Evolutionary conservation across 2,888 invertebrate species (phyloP).

Genomic region (Caradrina clavipalpis): DNA sequence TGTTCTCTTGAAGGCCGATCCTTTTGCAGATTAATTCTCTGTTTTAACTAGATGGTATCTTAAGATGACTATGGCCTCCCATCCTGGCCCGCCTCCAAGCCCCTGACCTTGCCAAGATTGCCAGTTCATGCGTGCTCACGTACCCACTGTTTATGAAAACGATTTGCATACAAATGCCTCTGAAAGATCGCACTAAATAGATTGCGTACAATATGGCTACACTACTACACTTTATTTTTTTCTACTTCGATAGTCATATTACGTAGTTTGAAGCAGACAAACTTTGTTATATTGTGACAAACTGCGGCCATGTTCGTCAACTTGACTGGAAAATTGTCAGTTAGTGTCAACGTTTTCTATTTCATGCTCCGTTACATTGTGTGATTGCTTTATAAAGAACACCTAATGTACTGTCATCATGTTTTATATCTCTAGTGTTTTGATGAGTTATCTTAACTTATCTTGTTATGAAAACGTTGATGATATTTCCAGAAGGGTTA

Average conservation of each 20-base stretch:
- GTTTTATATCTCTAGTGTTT: slow-evolving; percentile 8
- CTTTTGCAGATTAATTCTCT: slow-evolving; percentile 69
- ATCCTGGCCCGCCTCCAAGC: slow-evolving; percentile 82
- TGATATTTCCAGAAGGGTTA: slow-evolving; percentile 9
- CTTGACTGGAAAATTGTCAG: slow-evolving; percentile 76
- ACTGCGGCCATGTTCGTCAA: slow-evolving; percentile 59
- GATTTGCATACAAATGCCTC: slow-evolving; percentile 81
- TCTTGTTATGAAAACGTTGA: not conserved
- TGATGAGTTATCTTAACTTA: not conserved
- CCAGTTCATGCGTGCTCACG: slow-evolving; percentile 78
- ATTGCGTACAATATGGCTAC: slow-evolving; percentile 60
- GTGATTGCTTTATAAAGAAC: slow-evolving; percentile 62
- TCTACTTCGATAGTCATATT: slow-evolving; percentile 31
- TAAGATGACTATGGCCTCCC: slow-evolving; percentile 69
- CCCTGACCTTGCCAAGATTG: slow-evolving; percentile 80
- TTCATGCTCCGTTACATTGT: slow-evolving; percentile 67
- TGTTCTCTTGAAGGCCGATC: slow-evolving; percentile 68
- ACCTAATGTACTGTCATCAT: slow-evolving; percentile 29
- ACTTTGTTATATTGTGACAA: slow-evolving; percentile 60
- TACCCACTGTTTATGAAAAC: slow-evolving; percentile 80
- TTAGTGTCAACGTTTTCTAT: slow-evolving; percentile 71
- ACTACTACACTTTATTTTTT: slow-evolving; percentile 42
- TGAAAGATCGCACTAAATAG: slow-evolving; percentile 72
- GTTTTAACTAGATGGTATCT: slow-evolving; percentile 68
- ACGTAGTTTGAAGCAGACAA: slow-evolving; percentile 36